Evolutionary conservation across 2,888 invertebrate genomes (phyloP).

Genomic region (Saturnia pavonia): DNA sequence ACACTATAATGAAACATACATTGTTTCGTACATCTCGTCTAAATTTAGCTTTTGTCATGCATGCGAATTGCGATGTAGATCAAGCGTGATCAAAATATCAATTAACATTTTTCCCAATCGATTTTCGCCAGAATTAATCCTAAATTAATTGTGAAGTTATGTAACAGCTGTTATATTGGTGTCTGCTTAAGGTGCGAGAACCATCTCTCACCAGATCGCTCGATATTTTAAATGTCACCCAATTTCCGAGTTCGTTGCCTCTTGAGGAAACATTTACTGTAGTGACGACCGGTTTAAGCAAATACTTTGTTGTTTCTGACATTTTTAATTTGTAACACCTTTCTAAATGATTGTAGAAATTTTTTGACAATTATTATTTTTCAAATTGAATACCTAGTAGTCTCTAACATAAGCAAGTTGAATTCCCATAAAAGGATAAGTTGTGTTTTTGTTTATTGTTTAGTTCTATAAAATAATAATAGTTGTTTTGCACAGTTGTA

Average conservation of each 20-base stretch:
- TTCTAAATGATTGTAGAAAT: background rate
- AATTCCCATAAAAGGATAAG: background rate
- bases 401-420: background rate
- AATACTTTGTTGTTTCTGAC: slow-evolving; percentile 17
- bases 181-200: slow-evolving; percentile 37
- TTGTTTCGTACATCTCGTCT: background rate
- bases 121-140: background rate
- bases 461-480: background rate
- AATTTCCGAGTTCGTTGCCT: slow-evolving; percentile 48
- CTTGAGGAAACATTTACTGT: slow-evolving; percentile 49
- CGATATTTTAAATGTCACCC: slow-evolving; percentile 68
- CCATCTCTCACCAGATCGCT: slow-evolving; percentile 48
- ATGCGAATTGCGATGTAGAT: background rate
- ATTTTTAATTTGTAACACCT: slow-evolving; percentile 4
- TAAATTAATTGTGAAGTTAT: background rate
- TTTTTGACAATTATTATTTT: background rate
- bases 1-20: background rate
- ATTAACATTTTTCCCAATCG: background rate
- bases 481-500: background rate
- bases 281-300: slow-evolving; percentile 42
- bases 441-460: background rate
- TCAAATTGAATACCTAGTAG: background rate
- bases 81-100: background rate
- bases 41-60: background rate
- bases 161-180: background rate